These are phyloP conservation scores for Murina feae DNA, from an alignment of 2,113 vertebrate genomes.

Conservation along the genomic window DNA sequence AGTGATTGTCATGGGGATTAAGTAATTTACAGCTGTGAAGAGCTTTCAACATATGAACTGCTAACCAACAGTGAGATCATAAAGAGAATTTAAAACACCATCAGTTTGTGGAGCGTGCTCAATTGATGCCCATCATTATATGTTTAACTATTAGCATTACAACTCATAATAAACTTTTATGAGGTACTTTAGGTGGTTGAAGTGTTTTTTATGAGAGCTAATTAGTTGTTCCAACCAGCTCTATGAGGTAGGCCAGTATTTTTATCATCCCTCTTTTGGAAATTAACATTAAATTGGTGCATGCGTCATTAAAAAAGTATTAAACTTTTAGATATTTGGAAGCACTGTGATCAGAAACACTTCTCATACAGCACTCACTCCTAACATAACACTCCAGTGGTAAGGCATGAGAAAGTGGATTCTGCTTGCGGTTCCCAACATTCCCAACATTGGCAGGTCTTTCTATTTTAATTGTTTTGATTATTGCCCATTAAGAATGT, in stretches of 20 bases:
- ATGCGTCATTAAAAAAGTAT: slow-evolving; percentile 59
- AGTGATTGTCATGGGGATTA: slow-evolving; percentile 63
- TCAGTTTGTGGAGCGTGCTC: slow-evolving; percentile 44
- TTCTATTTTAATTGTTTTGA: slow-evolving; percentile 21
- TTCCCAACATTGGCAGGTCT: background rate
- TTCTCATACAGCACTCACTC: background rate
- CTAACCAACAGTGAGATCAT: slow-evolving; percentile 49
- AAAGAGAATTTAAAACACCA: slow-evolving; percentile 72
- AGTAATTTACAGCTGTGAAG: slow-evolving; percentile 70
- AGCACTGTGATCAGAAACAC: background rate
- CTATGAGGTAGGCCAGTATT: slow-evolving; percentile 66
- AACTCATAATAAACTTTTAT: slow-evolving; percentile 76
- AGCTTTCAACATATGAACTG: slow-evolving; percentile 65
- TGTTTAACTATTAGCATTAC: slow-evolving; percentile 74
- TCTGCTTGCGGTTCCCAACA: background rate
- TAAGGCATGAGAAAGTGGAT: background rate
- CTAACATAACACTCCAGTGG: background rate
- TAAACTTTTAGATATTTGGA: slow-evolving; percentile 53
- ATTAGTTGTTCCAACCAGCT: slow-evolving; percentile 70
- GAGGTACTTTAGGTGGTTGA: slow-evolving; percentile 71
- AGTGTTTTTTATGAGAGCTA: slow-evolving; percentile 75
- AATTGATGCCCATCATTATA: slow-evolving; percentile 68
- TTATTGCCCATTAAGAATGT: background rate
- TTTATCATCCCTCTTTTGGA: slow-evolving; percentile 65
- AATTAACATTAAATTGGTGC: slow-evolving; percentile 60